Evolutionary conservation across 2,113 vertebrate genomes (phyloP).

Genomic region (Tragulus kanchil): DNA sequence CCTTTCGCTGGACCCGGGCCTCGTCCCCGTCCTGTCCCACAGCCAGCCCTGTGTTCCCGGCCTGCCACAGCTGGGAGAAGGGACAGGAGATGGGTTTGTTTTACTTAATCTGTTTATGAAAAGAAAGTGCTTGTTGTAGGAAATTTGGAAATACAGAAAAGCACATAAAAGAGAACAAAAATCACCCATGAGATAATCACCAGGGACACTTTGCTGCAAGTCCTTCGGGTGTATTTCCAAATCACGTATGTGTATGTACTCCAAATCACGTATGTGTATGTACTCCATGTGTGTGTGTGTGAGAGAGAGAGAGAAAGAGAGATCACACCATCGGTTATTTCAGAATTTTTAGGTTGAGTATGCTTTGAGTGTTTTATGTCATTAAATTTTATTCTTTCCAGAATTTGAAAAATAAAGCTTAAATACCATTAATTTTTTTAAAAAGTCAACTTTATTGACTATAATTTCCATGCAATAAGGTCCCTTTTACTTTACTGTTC

Average conservation of each 20-base stretch:
- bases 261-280: accelerated
- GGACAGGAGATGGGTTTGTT: background rate
- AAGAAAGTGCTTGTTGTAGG: constrained; percentile 39
- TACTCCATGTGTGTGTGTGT: accelerated
- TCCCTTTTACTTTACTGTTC: background rate
- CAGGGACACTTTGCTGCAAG: constrained; percentile 3
- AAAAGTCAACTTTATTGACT: background rate
- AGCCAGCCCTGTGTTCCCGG: background rate
- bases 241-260: no score
- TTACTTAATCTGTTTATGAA: constrained; percentile 60
- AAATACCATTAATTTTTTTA: background rate
- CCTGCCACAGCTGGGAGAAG: background rate
- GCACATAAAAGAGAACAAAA: constrained; percentile 34
- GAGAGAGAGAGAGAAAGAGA: no score
- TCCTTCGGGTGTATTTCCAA: background rate
- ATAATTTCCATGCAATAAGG: background rate
- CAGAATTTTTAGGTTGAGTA: background rate
- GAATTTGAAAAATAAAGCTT: constrained; percentile 44
- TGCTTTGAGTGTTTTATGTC: background rate
- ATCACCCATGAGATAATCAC: constrained; percentile 54
- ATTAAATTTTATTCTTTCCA: background rate
- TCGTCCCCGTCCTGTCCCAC: accelerated
- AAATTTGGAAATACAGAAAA: constrained; percentile 58
- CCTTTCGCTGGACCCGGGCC: background rate
- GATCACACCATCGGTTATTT: background rate